These are phyloP conservation scores for Sparus aurata DNA, from an alignment of 2,797 vertebrate species.

Conservation along the genomic window DNA sequence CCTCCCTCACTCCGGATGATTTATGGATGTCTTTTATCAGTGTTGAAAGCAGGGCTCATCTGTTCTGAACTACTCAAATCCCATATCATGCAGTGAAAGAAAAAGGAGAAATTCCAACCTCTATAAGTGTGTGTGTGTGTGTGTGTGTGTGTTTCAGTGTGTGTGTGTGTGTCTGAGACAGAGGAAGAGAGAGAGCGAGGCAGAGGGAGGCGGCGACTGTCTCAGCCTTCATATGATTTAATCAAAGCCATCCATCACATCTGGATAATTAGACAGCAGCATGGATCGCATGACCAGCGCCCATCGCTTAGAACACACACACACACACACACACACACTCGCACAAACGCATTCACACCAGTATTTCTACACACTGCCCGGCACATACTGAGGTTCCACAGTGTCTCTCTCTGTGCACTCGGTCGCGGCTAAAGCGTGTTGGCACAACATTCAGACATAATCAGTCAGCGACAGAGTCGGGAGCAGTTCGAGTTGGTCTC, in stretches of 20 bases:
- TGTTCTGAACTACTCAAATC: conserved; percentile 70
- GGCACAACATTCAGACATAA: conserved; percentile 31
- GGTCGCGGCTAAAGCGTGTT: conserved; percentile 20
- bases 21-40: conserved; percentile 79
- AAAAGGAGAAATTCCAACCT: conserved; percentile 31
- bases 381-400: background rate
- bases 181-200: background rate
- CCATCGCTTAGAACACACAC: conserved; percentile 52
- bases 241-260: conserved; percentile 83
- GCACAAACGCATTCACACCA: background rate
- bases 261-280: conserved; percentile 81
- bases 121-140: conserved; percentile 32
- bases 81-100: conserved; percentile 49
- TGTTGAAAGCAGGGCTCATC: conserved; percentile 74
- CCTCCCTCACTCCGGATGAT: conserved; percentile 53
- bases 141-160: conserved; percentile 51
- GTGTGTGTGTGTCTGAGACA: conserved; percentile 22
- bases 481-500: conserved; percentile 38
- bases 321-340: conserved; percentile 1
- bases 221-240: conserved; percentile 78
- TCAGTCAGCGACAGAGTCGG: conserved; percentile 17
- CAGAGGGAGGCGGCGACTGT: conserved; percentile 50
- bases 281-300: conserved; percentile 70
- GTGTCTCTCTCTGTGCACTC: conserved; percentile 1
- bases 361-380: conserved; percentile 7